Percentiles rank a stretch among this genome's conserved stretches.
Conservation (phyloP, 2,113 vertebrate genomes). For the Entomyzon cyanotis region DNA sequence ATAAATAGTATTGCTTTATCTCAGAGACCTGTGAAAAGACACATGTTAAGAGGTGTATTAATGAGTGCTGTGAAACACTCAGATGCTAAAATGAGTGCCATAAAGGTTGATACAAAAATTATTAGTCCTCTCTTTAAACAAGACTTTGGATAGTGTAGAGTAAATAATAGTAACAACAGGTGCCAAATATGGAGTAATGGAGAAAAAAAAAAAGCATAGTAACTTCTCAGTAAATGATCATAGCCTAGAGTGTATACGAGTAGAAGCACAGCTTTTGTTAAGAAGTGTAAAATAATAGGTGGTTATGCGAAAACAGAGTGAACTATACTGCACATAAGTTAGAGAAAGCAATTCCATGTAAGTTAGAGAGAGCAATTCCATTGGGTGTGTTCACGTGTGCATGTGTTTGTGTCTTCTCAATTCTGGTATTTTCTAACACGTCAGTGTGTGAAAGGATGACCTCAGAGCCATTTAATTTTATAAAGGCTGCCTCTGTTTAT, state of each 20-base stretch:
- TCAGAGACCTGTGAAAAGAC: neutral
- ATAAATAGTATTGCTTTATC: neutral
- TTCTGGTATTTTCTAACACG: neutral
- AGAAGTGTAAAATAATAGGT: neutral
- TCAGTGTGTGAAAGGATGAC: neutral
- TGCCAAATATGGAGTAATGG: neutral
- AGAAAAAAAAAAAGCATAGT: neutral
- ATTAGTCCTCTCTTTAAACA: neutral
- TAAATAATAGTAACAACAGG: neutral
- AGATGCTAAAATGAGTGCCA: neutral
- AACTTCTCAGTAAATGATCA: neutral
- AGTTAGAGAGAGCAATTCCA: neutral
- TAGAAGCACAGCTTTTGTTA: neutral
- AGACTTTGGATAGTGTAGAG: neutral
- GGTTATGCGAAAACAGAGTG: neutral
- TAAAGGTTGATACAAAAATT: neutral
- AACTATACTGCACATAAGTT: accelerated
- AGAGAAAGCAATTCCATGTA: too few species aligned
- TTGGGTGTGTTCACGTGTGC: accelerated
- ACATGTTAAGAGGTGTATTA: neutral
- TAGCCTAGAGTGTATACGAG: neutral
- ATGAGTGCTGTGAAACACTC: neutral
- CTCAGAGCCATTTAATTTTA: neutral
- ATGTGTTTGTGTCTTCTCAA: neutral
- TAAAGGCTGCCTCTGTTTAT: neutral